Percentiles rank a stretch among this genome's conserved stretches.
These are phyloP conservation scores for Drosophila lacertosa DNA, from an alignment of 1,140 invertebrate genomes.

Conservation along the genomic window DNA sequence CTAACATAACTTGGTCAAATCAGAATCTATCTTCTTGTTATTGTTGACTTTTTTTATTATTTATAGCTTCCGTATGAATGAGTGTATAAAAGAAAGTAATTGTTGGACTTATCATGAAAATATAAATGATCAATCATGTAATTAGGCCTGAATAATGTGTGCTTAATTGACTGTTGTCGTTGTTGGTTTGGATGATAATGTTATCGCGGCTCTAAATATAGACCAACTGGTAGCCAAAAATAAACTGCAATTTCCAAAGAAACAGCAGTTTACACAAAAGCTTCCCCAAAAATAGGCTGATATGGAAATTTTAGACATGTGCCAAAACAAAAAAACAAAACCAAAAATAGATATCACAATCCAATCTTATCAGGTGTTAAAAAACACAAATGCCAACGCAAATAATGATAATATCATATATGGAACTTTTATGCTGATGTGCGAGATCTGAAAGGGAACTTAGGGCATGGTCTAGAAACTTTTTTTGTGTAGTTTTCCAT, in stretches of 20 bases:
- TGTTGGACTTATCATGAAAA: background rate
- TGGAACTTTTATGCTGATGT: constrained; percentile 29
- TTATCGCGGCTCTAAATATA: constrained; percentile 20
- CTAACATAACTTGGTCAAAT: background rate
- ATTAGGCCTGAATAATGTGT: constrained; percentile 16
- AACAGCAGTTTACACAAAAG: constrained; percentile 2
- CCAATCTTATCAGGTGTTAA: constrained; percentile 79
- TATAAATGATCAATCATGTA: constrained; percentile 1
- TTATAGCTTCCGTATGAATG: background rate
- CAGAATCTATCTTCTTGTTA: background rate
- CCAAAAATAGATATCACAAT: constrained; percentile 76
- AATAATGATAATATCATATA: constrained; percentile 42
- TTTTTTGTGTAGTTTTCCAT: constrained; percentile 70
- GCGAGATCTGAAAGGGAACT: constrained; percentile 26
- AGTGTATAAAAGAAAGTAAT: background rate
- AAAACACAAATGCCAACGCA: constrained; percentile 57
- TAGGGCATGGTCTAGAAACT: constrained; percentile 40
- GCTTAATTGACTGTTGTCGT: constrained; percentile 21
- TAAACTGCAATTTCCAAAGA: constrained; percentile 31
- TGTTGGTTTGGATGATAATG: background rate
- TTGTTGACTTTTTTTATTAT: background rate
- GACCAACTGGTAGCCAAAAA: constrained; percentile 18
- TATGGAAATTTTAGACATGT: constrained; percentile 68
- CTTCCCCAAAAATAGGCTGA: constrained; percentile 33
- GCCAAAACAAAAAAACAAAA: too few species aligned